These are phyloP conservation scores for Caenorhabditis parvicauda DNA, from an alignment of 2,888 invertebrate genomes.

Conservation along the genomic window DNA sequence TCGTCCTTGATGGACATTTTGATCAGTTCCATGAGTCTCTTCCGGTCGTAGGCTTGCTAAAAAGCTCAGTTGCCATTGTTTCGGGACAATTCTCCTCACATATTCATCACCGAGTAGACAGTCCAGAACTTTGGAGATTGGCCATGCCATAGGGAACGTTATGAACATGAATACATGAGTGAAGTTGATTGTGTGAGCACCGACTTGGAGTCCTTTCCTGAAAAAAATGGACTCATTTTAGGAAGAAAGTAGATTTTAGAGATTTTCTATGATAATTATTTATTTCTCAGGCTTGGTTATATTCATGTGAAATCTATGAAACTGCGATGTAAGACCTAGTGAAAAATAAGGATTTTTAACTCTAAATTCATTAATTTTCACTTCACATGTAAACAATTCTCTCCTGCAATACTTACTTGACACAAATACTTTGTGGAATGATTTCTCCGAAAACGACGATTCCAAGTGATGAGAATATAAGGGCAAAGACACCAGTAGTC, in stretches of 20 bases:
- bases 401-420: slow-evolving; percentile 48
- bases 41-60: slow-evolving; percentile 81
- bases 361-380: neutral
- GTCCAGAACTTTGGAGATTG: slow-evolving; percentile 69
- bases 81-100: slow-evolving; percentile 66
- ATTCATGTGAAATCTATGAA: no score
- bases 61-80: slow-evolving; percentile 3
- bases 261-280: no score
- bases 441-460: slow-evolving; percentile 78
- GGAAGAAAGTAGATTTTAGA: no score
- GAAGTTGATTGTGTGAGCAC: slow-evolving; percentile 45
- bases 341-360: neutral
- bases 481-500: slow-evolving; percentile 65
- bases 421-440: slow-evolving; percentile 73
- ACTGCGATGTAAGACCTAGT: no score
- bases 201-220: slow-evolving; percentile 69
- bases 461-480: slow-evolving; percentile 66
- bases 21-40: slow-evolving; percentile 90
- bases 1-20: slow-evolving; percentile 52
- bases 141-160: slow-evolving; percentile 76
- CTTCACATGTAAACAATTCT: no score
- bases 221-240: no score
- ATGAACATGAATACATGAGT: slow-evolving; percentile 75
- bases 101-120: slow-evolving; percentile 82
- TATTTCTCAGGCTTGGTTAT: no score